phyloP scores from a whole-genome alignment of 2,888 invertebrate genomes.

The Mylabris sibirica region DNA sequence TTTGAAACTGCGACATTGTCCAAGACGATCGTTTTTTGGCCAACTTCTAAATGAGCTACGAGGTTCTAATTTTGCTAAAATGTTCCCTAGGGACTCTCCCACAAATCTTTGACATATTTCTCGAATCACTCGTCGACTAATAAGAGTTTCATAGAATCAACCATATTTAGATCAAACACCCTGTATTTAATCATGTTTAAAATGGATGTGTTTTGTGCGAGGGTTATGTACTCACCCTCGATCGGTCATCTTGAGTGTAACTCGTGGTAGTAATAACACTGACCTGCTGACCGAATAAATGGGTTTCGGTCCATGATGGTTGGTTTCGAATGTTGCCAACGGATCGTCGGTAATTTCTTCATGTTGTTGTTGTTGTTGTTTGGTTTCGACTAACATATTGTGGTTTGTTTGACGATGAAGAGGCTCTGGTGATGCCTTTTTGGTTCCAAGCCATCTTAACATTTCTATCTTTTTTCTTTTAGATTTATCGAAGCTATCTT shows the following conservation, averaged over 20 bases:
- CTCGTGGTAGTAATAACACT: slow-evolving; percentile 65
- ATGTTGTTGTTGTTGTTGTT: background rate
- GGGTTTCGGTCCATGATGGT: slow-evolving; percentile 58
- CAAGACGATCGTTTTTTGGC: too few relatives aligned
- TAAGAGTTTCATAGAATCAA: too few relatives aligned
- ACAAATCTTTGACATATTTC: too few relatives aligned
- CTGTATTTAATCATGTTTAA: too few relatives aligned
- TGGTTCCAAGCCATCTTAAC: slow-evolving; percentile 56
- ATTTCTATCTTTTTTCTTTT: slow-evolving; percentile 39
- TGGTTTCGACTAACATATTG: background rate
- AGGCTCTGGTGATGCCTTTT: slow-evolving; percentile 43
- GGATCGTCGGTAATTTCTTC: slow-evolving; percentile 63
- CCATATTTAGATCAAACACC: too few relatives aligned
- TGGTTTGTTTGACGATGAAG: slow-evolving; percentile 17
- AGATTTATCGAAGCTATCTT: background rate
- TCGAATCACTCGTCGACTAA: too few relatives aligned
- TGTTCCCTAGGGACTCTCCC: too few relatives aligned
- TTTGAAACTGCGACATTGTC: too few relatives aligned
- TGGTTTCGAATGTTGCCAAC: slow-evolving; percentile 60
- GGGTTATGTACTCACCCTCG: slow-evolving; percentile 48
- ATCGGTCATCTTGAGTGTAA: slow-evolving; percentile 47
- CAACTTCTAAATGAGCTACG: too few relatives aligned
- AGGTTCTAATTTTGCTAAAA: too few relatives aligned
- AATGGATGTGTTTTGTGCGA: background rate
- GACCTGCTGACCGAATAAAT: slow-evolving; percentile 68